Evolutionary conservation across 1,140 invertebrate genomes (phyloP).

Genomic region (Halesus radiatus): DNA sequence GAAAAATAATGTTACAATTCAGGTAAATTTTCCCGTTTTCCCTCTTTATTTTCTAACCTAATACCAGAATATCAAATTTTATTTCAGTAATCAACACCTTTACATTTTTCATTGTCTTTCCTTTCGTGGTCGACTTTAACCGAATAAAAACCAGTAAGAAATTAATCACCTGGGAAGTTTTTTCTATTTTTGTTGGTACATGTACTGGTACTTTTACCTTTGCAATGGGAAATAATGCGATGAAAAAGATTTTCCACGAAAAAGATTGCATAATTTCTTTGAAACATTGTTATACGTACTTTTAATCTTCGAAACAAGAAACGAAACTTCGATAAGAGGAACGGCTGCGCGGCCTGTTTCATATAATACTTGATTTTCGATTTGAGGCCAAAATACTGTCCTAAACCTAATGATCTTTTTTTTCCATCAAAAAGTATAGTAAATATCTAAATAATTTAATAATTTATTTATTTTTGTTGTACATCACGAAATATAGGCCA

Average conservation of each 20-base stretch:
- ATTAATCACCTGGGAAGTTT: constrained; percentile 13
- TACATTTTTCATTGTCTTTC: neutral
- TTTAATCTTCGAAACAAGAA: neutral
- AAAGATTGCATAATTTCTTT: constrained; percentile 13
- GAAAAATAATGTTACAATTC: too few relatives aligned
- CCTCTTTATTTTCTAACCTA: too few relatives aligned
- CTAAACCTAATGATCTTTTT: too few relatives aligned
- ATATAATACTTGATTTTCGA: too few relatives aligned
- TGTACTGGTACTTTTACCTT: neutral
- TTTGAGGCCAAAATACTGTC: too few relatives aligned
- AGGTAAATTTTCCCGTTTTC: too few relatives aligned
- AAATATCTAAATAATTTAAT: too few relatives aligned
- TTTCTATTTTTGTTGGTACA: constrained; percentile 13
- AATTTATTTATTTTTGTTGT: too few relatives aligned
- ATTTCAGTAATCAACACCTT: neutral
- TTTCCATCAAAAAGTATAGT: too few relatives aligned
- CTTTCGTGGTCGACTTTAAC: neutral
- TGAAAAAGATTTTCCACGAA: constrained; percentile 6
- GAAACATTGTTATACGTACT: neutral
- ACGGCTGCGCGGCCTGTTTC: too few relatives aligned
- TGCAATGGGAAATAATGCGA: constrained; percentile 6
- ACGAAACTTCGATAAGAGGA: neutral
- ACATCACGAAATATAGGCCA: too few relatives aligned
- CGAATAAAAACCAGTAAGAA: neutral
- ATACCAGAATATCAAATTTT: neutral